phyloP scores from a whole-genome alignment of 2,113 vertebrate species.

The Hepsetus odoe region DNA sequence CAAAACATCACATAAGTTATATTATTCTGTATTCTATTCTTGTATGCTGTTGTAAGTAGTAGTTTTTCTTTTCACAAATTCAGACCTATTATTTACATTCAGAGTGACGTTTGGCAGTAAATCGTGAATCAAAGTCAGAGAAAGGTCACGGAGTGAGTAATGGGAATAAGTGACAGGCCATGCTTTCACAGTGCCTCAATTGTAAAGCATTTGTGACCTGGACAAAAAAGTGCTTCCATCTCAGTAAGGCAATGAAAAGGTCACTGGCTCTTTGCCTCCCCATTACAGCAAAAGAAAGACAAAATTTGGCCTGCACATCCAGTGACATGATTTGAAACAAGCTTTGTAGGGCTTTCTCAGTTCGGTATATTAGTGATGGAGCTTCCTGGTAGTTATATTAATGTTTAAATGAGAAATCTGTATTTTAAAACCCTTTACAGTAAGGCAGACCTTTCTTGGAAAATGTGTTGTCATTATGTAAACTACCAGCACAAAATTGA shows the following conservation, averaged over 20 bases:
- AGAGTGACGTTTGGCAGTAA: background rate
- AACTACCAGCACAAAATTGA: no score
- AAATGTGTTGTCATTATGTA: no score
- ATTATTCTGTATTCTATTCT: background rate
- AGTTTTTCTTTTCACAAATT: background rate
- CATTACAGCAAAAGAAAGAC: background rate
- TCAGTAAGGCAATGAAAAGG: background rate
- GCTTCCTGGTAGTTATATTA: no score
- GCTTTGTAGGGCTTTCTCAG: background rate
- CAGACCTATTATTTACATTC: constrained; percentile 5
- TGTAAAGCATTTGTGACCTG: constrained; percentile 26
- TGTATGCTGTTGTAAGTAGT: background rate
- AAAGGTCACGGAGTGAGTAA: constrained; percentile 27
- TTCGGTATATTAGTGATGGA: no score
- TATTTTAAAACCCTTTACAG: no score
- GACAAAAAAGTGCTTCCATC: background rate
- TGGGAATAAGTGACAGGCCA: background rate
- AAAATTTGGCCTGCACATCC: background rate
- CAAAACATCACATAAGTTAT: no score
- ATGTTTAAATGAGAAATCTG: no score
- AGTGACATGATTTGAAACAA: background rate
- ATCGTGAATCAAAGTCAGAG: constrained; percentile 8
- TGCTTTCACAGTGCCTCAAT: background rate
- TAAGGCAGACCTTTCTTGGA: no score
- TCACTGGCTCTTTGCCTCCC: constrained; percentile 19